A percentile compares a stretch with the other conserved stretches of the same genome.
phyloP scores from a whole-genome alignment of 2,113 vertebrate genomes.

The Circaetus cinerascens region DNA sequence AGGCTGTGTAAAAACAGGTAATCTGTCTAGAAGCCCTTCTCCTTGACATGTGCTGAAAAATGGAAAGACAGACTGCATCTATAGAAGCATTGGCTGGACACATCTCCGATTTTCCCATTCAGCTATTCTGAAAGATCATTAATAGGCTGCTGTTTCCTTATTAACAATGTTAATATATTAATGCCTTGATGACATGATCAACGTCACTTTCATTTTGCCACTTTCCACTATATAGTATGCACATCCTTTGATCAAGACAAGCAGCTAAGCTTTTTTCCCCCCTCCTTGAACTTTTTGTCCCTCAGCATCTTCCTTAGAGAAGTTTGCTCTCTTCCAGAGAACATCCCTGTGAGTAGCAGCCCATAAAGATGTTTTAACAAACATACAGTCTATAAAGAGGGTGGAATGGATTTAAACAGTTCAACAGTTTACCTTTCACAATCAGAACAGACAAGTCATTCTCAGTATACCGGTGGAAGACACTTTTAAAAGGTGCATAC shows the following conservation, averaged over 20 bases:
- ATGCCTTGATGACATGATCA: not conserved
- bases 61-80: not conserved
- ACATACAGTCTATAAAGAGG: not conserved
- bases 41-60: not conserved
- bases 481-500: not conserved
- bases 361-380: not conserved
- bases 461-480: not conserved
- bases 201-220: not conserved
- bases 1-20: not conserved
- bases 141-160: not conserved
- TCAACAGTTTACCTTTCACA: not conserved
- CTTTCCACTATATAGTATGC: not conserved
- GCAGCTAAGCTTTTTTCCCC: accelerated
- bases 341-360: not conserved
- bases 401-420: not conserved
- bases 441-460: not conserved
- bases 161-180: not conserved
- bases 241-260: not conserved
- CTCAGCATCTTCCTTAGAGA: not conserved
- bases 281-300: not conserved
- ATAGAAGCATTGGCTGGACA: not conserved
- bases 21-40: not conserved
- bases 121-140: not conserved
- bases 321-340: not conserved
- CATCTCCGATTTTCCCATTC: not conserved